Evolutionary conservation across 2,113 vertebrate species (phyloP), one percentile per base, ranked within the genome.

Genomic region (Sander lucioperca): DNA sequence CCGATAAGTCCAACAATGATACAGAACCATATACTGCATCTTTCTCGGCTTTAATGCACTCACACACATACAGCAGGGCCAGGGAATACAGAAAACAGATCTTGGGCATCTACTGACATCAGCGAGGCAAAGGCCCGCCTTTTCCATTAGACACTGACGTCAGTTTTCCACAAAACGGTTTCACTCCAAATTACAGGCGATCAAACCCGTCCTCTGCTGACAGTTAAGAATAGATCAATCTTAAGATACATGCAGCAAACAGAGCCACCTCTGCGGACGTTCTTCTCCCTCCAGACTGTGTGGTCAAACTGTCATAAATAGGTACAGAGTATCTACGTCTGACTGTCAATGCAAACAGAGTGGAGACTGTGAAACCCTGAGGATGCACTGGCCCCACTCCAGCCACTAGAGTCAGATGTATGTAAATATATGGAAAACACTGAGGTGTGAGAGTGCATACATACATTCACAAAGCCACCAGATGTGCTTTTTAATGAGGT

Each of bases 11-110:
- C 47, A 73, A 83, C 79, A 85, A 48, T 74, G 65, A 88, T 65
- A 66, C 64, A 78, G 77, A 87, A 73, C 54, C 81, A 83, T 77
- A 73, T 64, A 76, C 80, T 72, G 68, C 84, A 82, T 77, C 59
- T 53, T 23, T 79, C 64, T 70, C 68, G 64, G 70, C 65, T 61
- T 61, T 70, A 75, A 74, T 7, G 27, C 33, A 56, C 51, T 27
- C 66, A 54, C 79, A 75, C 75, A 33, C 45, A 58, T 50, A 59
- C 47, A 78, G 18, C 67, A 50, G 36, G 36, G 79, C 65, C 63
- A 85, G 79, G 81, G 88, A 90, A 94, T 89, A 84, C 87, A 90
- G 70, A 91, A 91, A 92, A 90, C 92, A 93, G 91, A 92, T 82
- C 74, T 73, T 3, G 57, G 76, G 75, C 80, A 80, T 89, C 83